phyloP scores from a whole-genome alignment of 1,140 invertebrate species.

The Calliphora vicina region DNA sequence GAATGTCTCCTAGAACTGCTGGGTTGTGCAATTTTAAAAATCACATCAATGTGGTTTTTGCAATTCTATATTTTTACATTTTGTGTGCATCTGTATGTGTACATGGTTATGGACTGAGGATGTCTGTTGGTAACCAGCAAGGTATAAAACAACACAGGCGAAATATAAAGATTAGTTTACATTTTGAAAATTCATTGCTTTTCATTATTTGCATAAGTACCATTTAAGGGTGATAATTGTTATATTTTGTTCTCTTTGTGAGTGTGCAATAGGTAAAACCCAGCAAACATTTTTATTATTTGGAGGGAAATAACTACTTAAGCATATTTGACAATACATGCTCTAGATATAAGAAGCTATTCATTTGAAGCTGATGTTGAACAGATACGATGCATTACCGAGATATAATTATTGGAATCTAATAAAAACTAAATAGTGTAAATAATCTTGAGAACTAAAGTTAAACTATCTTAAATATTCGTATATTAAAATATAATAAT shows the following conservation, averaged over 20 bases:
- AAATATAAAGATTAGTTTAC: slow-evolving; percentile 63
- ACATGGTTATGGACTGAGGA: neutral
- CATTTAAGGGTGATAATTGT: slow-evolving; percentile 63
- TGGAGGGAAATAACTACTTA: no score
- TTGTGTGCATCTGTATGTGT: no score
- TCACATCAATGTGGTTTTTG: neutral
- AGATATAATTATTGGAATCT: no score
- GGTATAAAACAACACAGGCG: slow-evolving; percentile 50
- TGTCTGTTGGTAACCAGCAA: neutral
- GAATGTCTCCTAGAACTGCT: no score
- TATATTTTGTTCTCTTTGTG: slow-evolving; percentile 43
- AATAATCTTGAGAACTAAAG: no score
- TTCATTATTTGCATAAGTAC: slow-evolving; percentile 48
- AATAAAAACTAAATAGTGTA: no score
- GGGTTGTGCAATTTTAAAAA: neutral
- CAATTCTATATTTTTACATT: neutral
- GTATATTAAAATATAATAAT: no score
- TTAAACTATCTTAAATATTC: no score
- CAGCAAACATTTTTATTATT: slow-evolving; percentile 42
- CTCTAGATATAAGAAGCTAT: no score
- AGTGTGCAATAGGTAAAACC: slow-evolving; percentile 61
- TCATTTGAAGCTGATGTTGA: no score
- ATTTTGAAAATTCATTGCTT: slow-evolving; percentile 54
- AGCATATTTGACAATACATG: no score
- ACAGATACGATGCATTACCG: no score